Percentiles rank a stretch among this genome's conserved stretches.
phyloP scores from a whole-genome alignment of 2,888 invertebrate genomes.

The Hemaris fuciformis region DNA sequence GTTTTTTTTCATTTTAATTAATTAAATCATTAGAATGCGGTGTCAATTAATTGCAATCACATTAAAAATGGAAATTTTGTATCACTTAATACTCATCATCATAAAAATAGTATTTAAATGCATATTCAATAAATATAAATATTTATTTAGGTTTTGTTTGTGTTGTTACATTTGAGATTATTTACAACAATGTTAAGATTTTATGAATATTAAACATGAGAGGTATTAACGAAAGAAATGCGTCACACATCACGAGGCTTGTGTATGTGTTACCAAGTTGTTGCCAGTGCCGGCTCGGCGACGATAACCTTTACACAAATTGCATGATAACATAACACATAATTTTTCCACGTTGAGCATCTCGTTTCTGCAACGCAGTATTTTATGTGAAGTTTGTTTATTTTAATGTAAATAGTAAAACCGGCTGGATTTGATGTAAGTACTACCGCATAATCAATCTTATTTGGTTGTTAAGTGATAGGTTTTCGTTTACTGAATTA shows the following conservation, averaged over 20 bases:
- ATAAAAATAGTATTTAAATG: background rate
- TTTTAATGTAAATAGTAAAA: background rate
- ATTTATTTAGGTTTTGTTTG: background rate
- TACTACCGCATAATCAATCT: background rate
- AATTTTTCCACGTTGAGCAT: constrained; percentile 29
- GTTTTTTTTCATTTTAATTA: too few species aligned
- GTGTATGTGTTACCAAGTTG: constrained; percentile 30
- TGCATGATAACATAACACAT: constrained; percentile 30
- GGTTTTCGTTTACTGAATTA: too few species aligned
- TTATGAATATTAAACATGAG: background rate
- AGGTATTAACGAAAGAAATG: constrained; percentile 29
- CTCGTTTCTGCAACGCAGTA: constrained; percentile 5
- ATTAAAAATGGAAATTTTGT: too few species aligned
- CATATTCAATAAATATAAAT: too few species aligned
- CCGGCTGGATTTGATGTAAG: background rate
- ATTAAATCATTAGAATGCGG: too few species aligned
- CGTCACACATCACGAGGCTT: constrained; percentile 39
- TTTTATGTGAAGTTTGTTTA: constrained; percentile 4
- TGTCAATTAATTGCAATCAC: too few species aligned
- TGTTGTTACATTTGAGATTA: background rate
- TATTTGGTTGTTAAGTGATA: background rate
- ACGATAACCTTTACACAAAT: constrained; percentile 44
- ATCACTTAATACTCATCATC: background rate
- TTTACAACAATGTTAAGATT: background rate
- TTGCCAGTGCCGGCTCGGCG: constrained; percentile 28